Evolutionary conservation across 2,113 vertebrate genomes (phyloP), one percentile per base, ranked within the genome.

Genomic region (Archilochus colubris): DNA sequence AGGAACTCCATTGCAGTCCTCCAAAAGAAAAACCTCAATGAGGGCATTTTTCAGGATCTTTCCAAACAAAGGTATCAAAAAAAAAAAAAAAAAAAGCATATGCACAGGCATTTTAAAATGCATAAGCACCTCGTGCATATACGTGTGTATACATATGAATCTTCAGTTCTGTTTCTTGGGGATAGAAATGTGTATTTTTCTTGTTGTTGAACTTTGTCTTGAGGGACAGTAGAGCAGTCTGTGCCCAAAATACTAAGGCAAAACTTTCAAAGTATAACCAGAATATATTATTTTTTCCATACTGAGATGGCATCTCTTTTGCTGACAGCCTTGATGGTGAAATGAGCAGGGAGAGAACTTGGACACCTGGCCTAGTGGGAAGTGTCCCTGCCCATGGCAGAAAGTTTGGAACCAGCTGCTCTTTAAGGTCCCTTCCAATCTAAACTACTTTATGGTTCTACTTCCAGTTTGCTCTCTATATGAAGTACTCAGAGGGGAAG

Each of bases 91-190:
- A 51, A 24, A 51, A 48, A 46, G 3, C 48, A 61, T 33, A 36
- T 0, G 3, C 22, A 30, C 2, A 21, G 13, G 10, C 79, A 24
- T 85, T 87, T 87, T 20, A 54, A 91, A 69, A 69, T 36, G 17
- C 2, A 6, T 24, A n/a, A 81, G 9, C 17, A 77, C 19, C 28
- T 38, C 10, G 36, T 38, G 24, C 16, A 3, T 40, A 14, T 4
- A 2, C 10, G 4, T 8, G 3, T 8, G 3, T 14, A 46, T 18
- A 46, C 17, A 46, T 46, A 25, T 7, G 14, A 2, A 5, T 38
- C 28, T 67, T 89, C 27, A 9, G 7, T 83, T 82, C 17, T 36
- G 4, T 1, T 12, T 48, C 81, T 66, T 89, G 28, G 38, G 31
- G 58, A 64, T 27, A 69, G 55, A 74, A 93, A 73, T 58, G 17